Base-by-base conservation (phyloP, 2,797 vertebrate genomes). In the Poeciliopsis gracilis region DNA sequence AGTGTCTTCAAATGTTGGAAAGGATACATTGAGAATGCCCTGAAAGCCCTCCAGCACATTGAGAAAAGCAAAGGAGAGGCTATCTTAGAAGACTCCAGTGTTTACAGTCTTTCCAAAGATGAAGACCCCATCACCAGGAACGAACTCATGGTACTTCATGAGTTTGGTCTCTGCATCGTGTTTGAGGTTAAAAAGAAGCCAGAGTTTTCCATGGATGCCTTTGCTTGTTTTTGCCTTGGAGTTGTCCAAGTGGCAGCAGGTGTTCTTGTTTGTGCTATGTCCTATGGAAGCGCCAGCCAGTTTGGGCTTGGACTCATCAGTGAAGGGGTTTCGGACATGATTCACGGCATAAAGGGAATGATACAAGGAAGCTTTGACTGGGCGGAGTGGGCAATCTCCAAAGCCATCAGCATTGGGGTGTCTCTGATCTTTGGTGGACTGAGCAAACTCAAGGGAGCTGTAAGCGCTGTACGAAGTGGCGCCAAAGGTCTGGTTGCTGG, bases 351-450 rank as follows among this genome's bases (percentile, higher is more conserved):
- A 46, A 73, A 38, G 3, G 81, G 81, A 30, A 75, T 82, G 81
- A 51, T 75, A 43, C 72, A 78, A 49, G 76, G 76, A 28, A 12
- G 66, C 53, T 82, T 82, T 74, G 76, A 82, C n/a, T 77, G 80
- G 80, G 76, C 80, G 18, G 11, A 82, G 55, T 82, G 80, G 80
- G 80, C 81, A 10, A 51, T 78, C 53, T 74, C 72, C 36, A 82
- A 82, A 51, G 81, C 81, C 28, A 0, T 82, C 45, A 82, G 3
- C 53, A 82, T 82, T 0, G 81, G 45, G 0, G 0, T 77, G 45
- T 82, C 81, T 59, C 72, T 82, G 76, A 47, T 73, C 20, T 78
- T 36, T 46, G 72, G 81, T 36, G 81, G 81, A 75, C 38, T 82
- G 0, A 28, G 53, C 66, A 69, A 46, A 51, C 33, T 66, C 5